Evolutionary conservation across 2,113 vertebrate species (phyloP), one percentile per base, ranked within the genome.

Genomic region (Furnarius figulus): DNA sequence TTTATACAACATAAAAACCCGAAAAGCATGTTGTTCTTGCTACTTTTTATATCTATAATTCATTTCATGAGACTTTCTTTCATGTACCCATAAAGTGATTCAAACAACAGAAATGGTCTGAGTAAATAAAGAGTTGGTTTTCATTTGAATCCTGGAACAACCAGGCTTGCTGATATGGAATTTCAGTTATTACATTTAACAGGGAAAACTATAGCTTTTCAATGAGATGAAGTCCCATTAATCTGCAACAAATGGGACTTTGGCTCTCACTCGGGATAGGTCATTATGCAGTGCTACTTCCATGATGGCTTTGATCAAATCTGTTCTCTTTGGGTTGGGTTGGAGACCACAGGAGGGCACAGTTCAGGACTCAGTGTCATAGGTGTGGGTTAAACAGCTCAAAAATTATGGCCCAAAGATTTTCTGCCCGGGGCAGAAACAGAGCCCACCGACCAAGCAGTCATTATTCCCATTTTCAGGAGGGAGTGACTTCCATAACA

Each of bases 61-160:
- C 86, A 93, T 96, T 96, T 72, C 44, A 93, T 95, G 85, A 92
- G 77, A 19, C 65, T 94, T 93, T 68, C 85, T 89, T 95, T 93
- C 81, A 83, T 12, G 21, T 66, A 84, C 25, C 81, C 65, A 84
- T 89, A 84, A 97, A 93, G 74, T 25, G 67, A 95, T 74, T 80
- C 89, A 81, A 82, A 89, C 94, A 96, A 72, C 74, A 93, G 86
- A 86, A 92, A 92, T 27, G 16, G 47, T 59, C 76, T 52, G 28
- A 58, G 79, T 93, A 90, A 95, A 97, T 55, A 52, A 14, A 73
- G 68, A 83, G 63, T 8, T 95, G 65, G 58, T 70, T 97, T 95
- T 94, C 85, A 65, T 83, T 94, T 74, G 81, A 49, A 67, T 39
- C 62, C 78, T 72, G 50, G 42, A 93, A 96, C 56, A 75, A 72